Conservation (phyloP, 2,888 invertebrate species). For the Microctonus hyperodae region DNA sequence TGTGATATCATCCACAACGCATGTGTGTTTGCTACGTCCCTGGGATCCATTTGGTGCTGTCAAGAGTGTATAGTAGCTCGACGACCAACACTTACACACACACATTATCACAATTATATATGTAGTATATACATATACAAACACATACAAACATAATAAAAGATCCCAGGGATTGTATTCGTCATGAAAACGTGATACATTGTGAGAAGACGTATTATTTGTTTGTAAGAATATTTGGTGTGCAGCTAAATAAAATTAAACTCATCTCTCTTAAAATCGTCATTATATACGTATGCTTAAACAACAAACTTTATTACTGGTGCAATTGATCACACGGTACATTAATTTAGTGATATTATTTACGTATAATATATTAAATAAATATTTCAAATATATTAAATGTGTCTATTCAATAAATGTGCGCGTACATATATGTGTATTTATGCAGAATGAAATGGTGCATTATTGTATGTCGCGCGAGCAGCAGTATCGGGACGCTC, state of each 20-base stretch:
- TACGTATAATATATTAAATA: too few species aligned
- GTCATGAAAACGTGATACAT: background rate
- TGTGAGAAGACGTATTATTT: background rate
- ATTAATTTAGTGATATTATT: too few species aligned
- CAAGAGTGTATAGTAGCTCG: background rate
- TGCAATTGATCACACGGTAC: background rate
- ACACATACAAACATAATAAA: too few species aligned
- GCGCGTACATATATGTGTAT: background rate
- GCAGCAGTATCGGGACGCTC: slow-evolving; percentile 65
- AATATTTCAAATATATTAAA: too few species aligned
- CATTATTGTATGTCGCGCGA: slow-evolving; percentile 3
- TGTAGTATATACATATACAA: too few species aligned
- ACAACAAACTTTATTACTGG: background rate
- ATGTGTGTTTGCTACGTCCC: slow-evolving; percentile 37
- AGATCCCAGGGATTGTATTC: slow-evolving; percentile 19
- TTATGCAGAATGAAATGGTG: slow-evolving; percentile 21
- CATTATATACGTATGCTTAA: background rate
- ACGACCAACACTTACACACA: background rate
- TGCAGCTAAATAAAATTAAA: too few species aligned
- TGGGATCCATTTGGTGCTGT: slow-evolving; percentile 31
- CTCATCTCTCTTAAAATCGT: too few species aligned
- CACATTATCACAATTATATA: too few species aligned
- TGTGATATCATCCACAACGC: slow-evolving; percentile 38
- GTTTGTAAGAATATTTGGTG: too few species aligned
- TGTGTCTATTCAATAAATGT: background rate